These are phyloP conservation scores for Drosophila funebris DNA, from an alignment of 1,140 invertebrate genomes.

Conservation along the genomic window DNA sequence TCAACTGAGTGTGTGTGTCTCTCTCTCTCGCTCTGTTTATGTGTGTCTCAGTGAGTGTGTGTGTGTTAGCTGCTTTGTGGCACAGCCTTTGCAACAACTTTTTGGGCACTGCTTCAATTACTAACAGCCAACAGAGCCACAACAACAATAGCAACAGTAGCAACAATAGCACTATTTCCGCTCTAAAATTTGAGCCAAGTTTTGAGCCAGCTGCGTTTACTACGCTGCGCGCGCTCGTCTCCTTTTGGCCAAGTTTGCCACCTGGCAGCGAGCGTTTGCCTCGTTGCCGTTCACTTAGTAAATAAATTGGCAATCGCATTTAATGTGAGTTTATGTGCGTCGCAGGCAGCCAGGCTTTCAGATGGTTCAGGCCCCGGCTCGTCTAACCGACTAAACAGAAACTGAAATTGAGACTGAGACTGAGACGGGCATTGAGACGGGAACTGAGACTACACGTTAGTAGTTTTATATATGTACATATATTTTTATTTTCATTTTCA, in stretches of 20 bases:
- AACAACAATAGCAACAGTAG: constrained; percentile 14
- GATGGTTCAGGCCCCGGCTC: constrained; percentile 8
- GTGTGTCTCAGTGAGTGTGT: constrained; percentile 1
- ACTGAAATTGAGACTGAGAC: constrained; percentile 2
- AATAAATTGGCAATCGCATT: constrained; percentile 82
- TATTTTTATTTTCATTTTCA: constrained; percentile 35
- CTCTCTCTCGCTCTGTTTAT: too few species aligned
- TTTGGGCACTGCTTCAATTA: constrained; percentile 71
- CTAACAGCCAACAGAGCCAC: constrained; percentile 45
- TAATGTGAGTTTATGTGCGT: constrained; percentile 82
- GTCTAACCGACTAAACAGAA: constrained; percentile 21
- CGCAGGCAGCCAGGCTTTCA: constrained; percentile 51
- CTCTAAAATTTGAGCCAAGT: constrained; percentile 79
- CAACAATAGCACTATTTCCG: constrained; percentile 67
- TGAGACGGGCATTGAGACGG: background rate
- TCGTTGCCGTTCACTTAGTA: constrained; percentile 73
- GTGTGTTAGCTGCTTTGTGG: constrained; percentile 53
- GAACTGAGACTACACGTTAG: constrained; percentile 16
- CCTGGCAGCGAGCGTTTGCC: constrained; percentile 11
- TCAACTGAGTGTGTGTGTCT: constrained; percentile 10
- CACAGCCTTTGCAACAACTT: constrained; percentile 74
- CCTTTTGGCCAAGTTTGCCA: constrained; percentile 22
- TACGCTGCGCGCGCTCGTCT: background rate
- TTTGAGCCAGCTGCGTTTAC: constrained; percentile 61
- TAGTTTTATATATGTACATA: constrained; percentile 31